Percentiles rank a stretch among this genome's conserved stretches.
Conservation (phyloP, 2,113 vertebrate genomes). For the Colaptes auratus region DNA sequence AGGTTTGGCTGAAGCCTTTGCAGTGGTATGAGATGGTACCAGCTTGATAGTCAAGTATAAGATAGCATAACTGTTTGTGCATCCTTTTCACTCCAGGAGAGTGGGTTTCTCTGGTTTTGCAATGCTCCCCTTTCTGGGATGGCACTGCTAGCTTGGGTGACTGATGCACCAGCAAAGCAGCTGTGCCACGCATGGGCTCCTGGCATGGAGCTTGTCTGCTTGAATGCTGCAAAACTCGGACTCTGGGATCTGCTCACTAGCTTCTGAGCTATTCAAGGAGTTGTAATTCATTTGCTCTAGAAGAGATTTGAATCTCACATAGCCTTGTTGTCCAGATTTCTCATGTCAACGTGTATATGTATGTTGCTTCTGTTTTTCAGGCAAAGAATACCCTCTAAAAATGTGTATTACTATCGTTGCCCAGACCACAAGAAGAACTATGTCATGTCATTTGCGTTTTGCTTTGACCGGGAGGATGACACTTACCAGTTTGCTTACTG, state of each 20-base stretch:
- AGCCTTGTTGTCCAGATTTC: neutral
- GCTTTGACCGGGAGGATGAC: slow-evolving; percentile 95
- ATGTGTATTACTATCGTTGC: slow-evolving; percentile 97
- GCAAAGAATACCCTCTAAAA: slow-evolving; percentile 95
- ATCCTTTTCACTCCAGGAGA: neutral
- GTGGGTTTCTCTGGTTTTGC: neutral
- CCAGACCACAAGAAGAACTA: slow-evolving; percentile 96
- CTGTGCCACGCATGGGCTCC: fast-evolving
- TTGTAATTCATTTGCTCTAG: neutral
- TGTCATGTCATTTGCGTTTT: slow-evolving; percentile 98
- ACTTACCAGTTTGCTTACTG: slow-evolving; percentile 97
- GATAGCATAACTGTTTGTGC: too few species aligned
- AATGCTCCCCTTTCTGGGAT: neutral
- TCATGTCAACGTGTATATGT: neutral
- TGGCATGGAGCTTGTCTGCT: neutral
- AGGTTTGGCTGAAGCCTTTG: neutral
- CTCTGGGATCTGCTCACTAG: neutral
- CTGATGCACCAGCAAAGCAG: fast-evolving
- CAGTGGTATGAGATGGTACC: fast-evolving
- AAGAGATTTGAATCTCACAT: neutral
- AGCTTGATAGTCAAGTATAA: fast-evolving
- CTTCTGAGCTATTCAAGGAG: neutral
- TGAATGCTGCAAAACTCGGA: neutral
- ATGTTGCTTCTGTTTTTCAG: slow-evolving; percentile 74
- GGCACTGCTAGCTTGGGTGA: neutral